phyloP scores from a whole-genome alignment of 2,113 vertebrate genomes.

The Sula dactylatra region DNA sequence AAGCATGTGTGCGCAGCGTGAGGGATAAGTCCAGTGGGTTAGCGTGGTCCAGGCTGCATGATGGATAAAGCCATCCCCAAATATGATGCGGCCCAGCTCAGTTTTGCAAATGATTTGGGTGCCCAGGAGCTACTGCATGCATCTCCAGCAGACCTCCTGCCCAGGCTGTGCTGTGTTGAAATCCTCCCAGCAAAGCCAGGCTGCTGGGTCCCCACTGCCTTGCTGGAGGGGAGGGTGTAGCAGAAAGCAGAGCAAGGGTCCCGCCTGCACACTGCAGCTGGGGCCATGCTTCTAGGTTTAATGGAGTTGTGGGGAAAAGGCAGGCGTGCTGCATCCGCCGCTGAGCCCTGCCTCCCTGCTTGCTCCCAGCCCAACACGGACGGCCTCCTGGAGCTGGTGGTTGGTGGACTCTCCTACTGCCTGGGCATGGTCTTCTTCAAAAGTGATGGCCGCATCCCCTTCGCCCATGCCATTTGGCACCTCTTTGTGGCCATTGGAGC shows the following conservation, averaged over 20 bases:
- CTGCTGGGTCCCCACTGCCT: background rate
- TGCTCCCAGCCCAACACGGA: constrained; percentile 83
- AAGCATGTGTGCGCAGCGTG: accelerated
- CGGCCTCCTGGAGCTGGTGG: constrained; percentile 87
- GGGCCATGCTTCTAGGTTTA: background rate
- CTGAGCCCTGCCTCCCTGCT: background rate
- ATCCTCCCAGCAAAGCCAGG: background rate
- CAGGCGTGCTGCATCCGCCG: accelerated
- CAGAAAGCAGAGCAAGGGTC: background rate
- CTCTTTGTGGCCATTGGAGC: constrained; percentile 90
- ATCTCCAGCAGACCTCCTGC: background rate
- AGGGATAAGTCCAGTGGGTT: background rate
- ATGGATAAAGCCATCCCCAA: background rate
- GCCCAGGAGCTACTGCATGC: background rate
- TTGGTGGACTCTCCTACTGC: constrained; percentile 85
- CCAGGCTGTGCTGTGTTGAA: accelerated
- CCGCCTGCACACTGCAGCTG: background rate
- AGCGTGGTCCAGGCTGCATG: background rate
- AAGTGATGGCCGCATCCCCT: constrained; percentile 90
- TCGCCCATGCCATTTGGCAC: constrained; percentile 96
- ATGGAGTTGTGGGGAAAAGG: background rate
- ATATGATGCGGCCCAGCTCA: accelerated
- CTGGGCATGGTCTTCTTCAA: constrained; percentile 92
- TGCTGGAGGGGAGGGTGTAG: background rate
- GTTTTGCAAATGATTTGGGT: background rate